These are phyloP conservation scores for Rhopalosiphum padi DNA, from an alignment of 1,140 invertebrate genomes.

Conservation along the genomic window DNA sequence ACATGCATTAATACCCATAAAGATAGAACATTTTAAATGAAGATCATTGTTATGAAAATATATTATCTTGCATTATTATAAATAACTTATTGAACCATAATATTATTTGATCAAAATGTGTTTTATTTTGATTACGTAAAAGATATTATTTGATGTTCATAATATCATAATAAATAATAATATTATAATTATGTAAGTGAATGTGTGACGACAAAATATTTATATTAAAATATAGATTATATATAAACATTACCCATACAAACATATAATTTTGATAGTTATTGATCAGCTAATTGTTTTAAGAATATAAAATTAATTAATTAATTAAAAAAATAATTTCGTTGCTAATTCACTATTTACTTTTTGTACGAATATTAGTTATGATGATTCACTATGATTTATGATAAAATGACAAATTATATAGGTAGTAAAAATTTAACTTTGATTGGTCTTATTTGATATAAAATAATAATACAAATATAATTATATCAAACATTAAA, in stretches of 20 bases:
- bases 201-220: background rate
- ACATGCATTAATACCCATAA: background rate
- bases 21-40: too few species aligned
- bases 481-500: background rate
- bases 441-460: background rate
- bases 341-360: background rate
- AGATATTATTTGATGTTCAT: background rate
- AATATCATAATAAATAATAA: background rate
- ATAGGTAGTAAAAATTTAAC: background rate
- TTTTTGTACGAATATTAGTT: background rate
- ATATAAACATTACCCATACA: background rate
- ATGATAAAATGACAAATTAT: background rate
- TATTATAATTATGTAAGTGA: background rate
- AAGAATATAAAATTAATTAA: too few species aligned
- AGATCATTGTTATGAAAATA: too few species aligned
- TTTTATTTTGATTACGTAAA: background rate
- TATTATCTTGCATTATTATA: background rate
- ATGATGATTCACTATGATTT: background rate
- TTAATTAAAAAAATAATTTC: background rate
- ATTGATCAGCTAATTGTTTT: background rate
- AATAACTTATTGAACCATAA: background rate
- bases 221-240: background rate
- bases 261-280: background rate
- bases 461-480: background rate
- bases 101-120: background rate